phyloP scores from a whole-genome alignment of 2,888 invertebrate genomes.

The Drosophila vallismaia region DNA sequence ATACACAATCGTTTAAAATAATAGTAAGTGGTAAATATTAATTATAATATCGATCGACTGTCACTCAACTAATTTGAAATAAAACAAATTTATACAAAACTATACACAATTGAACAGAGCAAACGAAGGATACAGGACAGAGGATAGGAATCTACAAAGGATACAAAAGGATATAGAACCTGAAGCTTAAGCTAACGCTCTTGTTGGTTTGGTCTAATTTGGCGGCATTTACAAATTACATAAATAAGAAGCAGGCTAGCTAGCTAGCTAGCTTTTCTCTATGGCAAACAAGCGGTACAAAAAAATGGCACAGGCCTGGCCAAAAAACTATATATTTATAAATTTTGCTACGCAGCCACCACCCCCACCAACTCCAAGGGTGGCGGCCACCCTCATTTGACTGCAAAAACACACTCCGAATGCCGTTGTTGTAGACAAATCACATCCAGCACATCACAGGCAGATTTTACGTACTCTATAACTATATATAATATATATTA shows the following conservation, averaged over 20 bases:
- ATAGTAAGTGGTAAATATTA: constrained; percentile 12
- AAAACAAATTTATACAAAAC: constrained; percentile 33
- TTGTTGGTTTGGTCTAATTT: constrained; percentile 72
- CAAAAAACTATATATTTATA: not conserved
- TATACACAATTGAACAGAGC: constrained; percentile 26
- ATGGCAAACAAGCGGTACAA: constrained; percentile 51
- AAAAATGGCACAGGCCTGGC: constrained; percentile 34
- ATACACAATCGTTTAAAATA: constrained; percentile 33
- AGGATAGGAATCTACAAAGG: not conserved
- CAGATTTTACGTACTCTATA: constrained; percentile 58
- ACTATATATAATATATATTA: constrained; percentile 15
- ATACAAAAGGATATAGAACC: constrained; percentile 35
- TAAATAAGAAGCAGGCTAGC: constrained; percentile 31
- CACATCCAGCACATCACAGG: constrained; percentile 77
- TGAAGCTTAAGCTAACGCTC: constrained; percentile 72
- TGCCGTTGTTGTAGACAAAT: constrained; percentile 67
- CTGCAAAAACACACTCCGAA: constrained; percentile 34
- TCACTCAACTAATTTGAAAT: constrained; percentile 15
- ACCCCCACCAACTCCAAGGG: not conserved
- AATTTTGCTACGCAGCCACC: not conserved
- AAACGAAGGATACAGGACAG: constrained; percentile 15
- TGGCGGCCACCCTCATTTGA: constrained; percentile 21
- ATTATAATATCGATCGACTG: constrained; percentile 25
- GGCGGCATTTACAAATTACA: constrained; percentile 52
- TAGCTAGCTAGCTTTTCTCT: constrained; percentile 14